Base-by-base conservation (phyloP, 2,888 invertebrate species). In the Mantis religiosa region DNA sequence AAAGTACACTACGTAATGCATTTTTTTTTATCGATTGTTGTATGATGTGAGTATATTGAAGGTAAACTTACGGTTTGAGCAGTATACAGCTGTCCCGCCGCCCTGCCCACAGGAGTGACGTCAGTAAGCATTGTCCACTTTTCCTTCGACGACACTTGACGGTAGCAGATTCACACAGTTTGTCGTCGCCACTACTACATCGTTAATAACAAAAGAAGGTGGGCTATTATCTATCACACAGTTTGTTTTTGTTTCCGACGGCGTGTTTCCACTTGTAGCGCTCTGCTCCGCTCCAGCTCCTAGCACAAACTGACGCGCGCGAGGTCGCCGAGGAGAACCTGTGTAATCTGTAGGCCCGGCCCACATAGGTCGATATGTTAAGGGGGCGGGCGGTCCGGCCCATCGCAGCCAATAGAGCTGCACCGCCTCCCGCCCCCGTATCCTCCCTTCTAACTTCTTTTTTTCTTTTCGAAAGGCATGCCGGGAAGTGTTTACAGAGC, bases 51-150 rank as follows among this genome's bases (percentile, higher is more conserved):
- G 20, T 71, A 71, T 6, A 20, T 20, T 20, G 20, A 71, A 71
- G 4, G 41, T 41, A 81, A 89, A 89, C 89, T 89, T 85, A 88
- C 88, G 47, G 85, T 85, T 30, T 90, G 90, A 7, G 89, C 89
- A 30, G 88, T 82, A 88, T 93, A 93, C 54, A 93, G 93, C 91
- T 93, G 93, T 91, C 93, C 93, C 91, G 93, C 93, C 91, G 93
- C 93, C 28, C 90, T 88, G 28, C 89, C 90, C 91, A 93, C 93
- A 91, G 93, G 93, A 88, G 93, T 93, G 93, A 93, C 93, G 91
- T 93, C 93, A 91, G 93, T 93, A 92, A 93, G 92, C 93, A 93
- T 93, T 90, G 91, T 91, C 1, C 41, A 90, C 89, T 25, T 41
- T 41, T 12, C 41, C 41, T 41, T 41, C 2, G 41, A 41, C 41